phyloP scores from a whole-genome alignment of 2,888 invertebrate species.

The Caenorhabditis sulstoni region DNA sequence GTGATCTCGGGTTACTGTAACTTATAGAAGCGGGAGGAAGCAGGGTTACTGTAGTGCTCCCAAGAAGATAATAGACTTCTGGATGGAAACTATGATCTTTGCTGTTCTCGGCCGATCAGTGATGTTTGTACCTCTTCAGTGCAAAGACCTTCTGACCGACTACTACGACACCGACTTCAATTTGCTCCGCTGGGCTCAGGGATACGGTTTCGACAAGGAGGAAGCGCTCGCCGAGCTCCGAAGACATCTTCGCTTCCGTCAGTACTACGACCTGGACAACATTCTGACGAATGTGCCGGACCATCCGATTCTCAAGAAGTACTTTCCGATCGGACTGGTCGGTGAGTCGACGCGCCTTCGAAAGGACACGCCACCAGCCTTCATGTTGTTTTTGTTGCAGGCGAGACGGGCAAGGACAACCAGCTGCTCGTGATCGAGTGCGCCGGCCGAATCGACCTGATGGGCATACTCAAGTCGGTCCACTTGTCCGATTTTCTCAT shows the following conservation, averaged over 20 bases:
- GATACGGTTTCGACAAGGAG: constrained; percentile 64
- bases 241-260: constrained; percentile 71
- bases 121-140: too few species aligned
- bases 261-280: constrained; percentile 69
- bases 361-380: too few species aligned
- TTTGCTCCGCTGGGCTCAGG: constrained; percentile 73
- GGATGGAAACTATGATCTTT: too few species aligned
- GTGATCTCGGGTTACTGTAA: background rate
- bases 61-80: too few species aligned
- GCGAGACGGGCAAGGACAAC: constrained; percentile 70
- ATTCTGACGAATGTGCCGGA: constrained; percentile 60
- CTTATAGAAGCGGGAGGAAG: too few species aligned
- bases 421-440: constrained; percentile 73
- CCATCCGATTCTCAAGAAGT: constrained; percentile 70
- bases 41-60: too few species aligned
- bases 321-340: constrained; percentile 73
- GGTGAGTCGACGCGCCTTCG: too few species aligned
- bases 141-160: constrained; percentile 66
- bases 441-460: constrained; percentile 74
- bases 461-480: constrained; percentile 73
- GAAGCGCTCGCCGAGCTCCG: constrained; percentile 66
- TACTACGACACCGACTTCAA: constrained; percentile 73
- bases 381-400: constrained; percentile 45
- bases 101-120: too few species aligned
- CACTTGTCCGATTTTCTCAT: constrained; percentile 72